phyloP scores from a whole-genome alignment of 2,797 vertebrate genomes.

The Girardinus metallicus region DNA sequence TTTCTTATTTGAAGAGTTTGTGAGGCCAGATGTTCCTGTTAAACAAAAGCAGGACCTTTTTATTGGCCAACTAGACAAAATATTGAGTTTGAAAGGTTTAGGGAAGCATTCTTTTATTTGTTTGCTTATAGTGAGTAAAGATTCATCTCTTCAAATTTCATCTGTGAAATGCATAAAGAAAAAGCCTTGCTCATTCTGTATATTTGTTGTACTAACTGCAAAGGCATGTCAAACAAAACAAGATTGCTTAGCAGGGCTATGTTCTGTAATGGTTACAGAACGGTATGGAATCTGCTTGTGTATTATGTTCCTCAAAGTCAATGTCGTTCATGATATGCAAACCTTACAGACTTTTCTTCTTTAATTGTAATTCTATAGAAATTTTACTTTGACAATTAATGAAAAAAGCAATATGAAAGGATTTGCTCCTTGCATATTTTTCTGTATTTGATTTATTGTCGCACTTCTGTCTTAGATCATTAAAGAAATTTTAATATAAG shows the following conservation, averaged over 20 bases:
- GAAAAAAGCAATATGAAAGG: background rate
- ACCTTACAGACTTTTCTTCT: background rate
- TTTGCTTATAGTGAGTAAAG: background rate
- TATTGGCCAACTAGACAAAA: background rate
- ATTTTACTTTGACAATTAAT: background rate
- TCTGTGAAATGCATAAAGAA: background rate
- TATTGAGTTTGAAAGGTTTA: background rate
- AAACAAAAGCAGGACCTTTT: background rate
- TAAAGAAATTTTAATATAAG: background rate
- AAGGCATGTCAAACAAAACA: background rate
- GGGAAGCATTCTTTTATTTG: background rate
- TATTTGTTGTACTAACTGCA: background rate
- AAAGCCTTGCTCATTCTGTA: background rate
- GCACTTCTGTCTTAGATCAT: background rate
- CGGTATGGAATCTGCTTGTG: background rate
- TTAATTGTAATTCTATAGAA: background rate
- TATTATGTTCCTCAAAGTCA: background rate
- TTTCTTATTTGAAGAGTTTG: background rate
- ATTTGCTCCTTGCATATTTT: background rate
- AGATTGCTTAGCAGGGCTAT: background rate
- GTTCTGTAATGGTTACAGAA: background rate
- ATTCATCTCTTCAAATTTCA: background rate
- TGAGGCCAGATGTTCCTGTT: conserved; percentile 4
- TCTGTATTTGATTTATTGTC: background rate
- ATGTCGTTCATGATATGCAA: background rate